Base-by-base conservation (phyloP, 2,113 vertebrate genomes). In the Megaceryle maxima region DNA sequence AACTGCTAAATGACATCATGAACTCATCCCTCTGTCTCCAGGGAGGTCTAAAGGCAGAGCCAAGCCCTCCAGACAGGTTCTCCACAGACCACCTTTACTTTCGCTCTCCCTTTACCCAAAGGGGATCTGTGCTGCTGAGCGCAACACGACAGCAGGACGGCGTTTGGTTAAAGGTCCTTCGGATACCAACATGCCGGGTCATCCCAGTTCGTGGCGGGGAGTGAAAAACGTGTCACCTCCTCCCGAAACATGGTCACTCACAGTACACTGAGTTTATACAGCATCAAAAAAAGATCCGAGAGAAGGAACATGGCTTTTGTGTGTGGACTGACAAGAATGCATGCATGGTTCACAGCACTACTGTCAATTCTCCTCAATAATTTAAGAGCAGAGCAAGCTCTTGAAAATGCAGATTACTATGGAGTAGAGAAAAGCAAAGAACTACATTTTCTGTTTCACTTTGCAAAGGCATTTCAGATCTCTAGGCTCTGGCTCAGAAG, bases 281-380 rank as follows among this genome's bases (percentile, higher is more conserved):
- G 83, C 50, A 53, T 87, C 57, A 35, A 10, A 19, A 39, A 16
- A 19, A 57, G 67, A 82, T 51, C 73, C 57, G 97, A 97, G 98
- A 98, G 98, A 98, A 99, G 99, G 99, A 99, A 99, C 98, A 98
- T 99, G 99, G 99, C 99, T 99, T 99, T 99, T 97, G 98, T 98
- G 99, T 98, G 98, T 98, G 96, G 97, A 98, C 97, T 98, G 97
- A 96, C 96, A 81, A 46, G 94, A 97, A 94, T 44, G 97, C 99
- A 99, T 99, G 99, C 99, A 98, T 73, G 94, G 97, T 97, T 98
- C 98, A 98, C 93, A 98, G 98, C 98, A 98, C 90, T 97, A 92
- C 95, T 94, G 95, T 97, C 98, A 92, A 97, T 98, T 94, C 64
- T 60, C 95, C 95, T 96, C 94, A 44, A 59, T 50, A 28, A 84